Base-by-base conservation (phyloP, 2,113 vertebrate genomes). In the Clupea harengus region DNA sequence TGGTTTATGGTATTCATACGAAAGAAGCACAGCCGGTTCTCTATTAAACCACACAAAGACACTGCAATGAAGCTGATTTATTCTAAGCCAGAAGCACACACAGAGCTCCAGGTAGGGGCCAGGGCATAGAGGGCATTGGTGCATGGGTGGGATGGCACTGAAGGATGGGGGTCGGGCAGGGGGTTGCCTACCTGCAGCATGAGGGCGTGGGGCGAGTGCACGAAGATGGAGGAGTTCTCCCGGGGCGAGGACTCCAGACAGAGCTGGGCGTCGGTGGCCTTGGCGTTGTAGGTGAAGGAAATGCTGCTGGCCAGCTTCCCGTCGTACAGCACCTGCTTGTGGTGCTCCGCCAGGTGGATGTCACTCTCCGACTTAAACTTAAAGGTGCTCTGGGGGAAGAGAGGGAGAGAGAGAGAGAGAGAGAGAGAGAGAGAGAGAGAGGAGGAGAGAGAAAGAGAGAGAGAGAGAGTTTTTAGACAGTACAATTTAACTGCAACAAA, bases 341-440 rank as follows among this genome's bases (percentile, higher is more conserved):
- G 98, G 90, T 99, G 98, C 91, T 99, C 98, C 1, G 97, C 98
- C 94, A 99, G 95, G 91, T 99, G 98, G 92, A 99, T 98, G 90
- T 99, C 98, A 87, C 98, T 99, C 93, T 99, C 98, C 0, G 98
- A 99, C 90, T 99, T 99, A 91, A 99, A 99, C 90, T 99, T 99
- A 91, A 99, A 99, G 1, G 98, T 99, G 95, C 98, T 99, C 98
- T 99, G 95, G 13, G 78, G 88, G 75, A 91, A 86, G 0, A 2
- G 88, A 89, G 87, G 89, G 28, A 57, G 11, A 82, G 52, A 83
- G 28, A 82, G 11, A 83, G 82, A 88, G 45, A 81, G 46, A 72
- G 25, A 3, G 25, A 32, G 25, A 13, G 28, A 78, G 32, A 64
- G 60, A 25, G 60, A 64, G 60, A 64, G 5, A 64, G 57, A 54